These are phyloP conservation scores for Cyphomyrus discorhynchus DNA, from an alignment of 2,113 vertebrate genomes.

Conservation along the genomic window DNA sequence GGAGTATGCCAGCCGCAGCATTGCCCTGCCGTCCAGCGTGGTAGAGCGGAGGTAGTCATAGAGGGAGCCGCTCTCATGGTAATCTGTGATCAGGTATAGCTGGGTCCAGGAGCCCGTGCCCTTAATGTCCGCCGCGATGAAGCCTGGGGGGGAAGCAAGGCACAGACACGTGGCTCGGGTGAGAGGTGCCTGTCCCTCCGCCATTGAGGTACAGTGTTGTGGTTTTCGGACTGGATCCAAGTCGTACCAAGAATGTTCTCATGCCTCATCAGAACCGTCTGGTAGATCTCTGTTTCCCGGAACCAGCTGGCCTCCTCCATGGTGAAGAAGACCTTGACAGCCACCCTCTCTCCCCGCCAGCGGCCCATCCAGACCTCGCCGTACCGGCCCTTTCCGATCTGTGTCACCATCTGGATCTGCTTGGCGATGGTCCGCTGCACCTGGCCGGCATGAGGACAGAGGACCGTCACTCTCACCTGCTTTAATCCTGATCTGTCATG, in stretches of 20 bases:
- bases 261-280: constrained; percentile 97
- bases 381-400: constrained; percentile 96
- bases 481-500: not conserved
- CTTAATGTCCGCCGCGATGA: constrained; percentile 96
- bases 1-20: constrained; percentile 84
- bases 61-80: constrained; percentile 90
- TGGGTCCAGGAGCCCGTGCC: constrained; percentile 98
- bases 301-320: constrained; percentile 98
- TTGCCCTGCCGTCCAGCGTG: constrained; percentile 78
- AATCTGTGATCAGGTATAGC: constrained; percentile 93
- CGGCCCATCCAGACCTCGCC: constrained; percentile 98
- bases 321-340: constrained; percentile 96
- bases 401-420: constrained; percentile 98
- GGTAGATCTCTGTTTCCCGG: constrained; percentile 96
- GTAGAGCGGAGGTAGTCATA: constrained; percentile 95
- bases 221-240: not conserved
- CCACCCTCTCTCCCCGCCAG: constrained; percentile 92
- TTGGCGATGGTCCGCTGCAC: constrained; percentile 97
- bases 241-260: constrained; percentile 92
- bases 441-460: constrained; percentile 51
- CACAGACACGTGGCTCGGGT: not conserved
- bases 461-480: not conserved
- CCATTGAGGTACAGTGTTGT: not conserved
- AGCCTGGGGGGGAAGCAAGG: constrained; percentile 61
- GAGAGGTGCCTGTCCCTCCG: not conserved